Evolutionary conservation across 2,888 invertebrate genomes (phyloP), one percentile per base, ranked within the genome.

Genomic region (Phoenoteleia sp.): DNA sequence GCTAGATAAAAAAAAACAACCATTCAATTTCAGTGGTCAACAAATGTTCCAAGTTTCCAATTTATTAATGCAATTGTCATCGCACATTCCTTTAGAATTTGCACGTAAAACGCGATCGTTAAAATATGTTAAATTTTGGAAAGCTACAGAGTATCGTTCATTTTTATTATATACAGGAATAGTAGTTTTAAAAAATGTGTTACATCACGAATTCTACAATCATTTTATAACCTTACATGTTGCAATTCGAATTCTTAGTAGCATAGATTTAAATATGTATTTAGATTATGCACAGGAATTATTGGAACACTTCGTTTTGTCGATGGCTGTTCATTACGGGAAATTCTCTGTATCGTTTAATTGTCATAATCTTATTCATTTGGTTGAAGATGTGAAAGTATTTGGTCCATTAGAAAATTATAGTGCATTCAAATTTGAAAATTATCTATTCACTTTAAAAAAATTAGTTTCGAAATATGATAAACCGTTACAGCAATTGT

Each of bases 391-490:
- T 62, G 74, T 45, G 1, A 74, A 27, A 49, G 36, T 21, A 1
- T 49, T 60, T 36, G 60, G 74, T 9, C 7, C 15, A 3, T 36
- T 60, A 13, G 60, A 74, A 25, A 74, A 49, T 17, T 62, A 47
- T 23, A 62, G 62, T 47, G 62, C 74, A 6, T 74, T 74, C 36
- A 23, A 25, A 17, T 74, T 74, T 47, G 62, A 74, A 52, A 62
- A 49, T 52, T 74, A 62, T 15, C 21, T 60, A 29, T 60, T 60
- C 13, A 7, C 25, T 0, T 11, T 74, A 17, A 74, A 74, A 39
- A 60, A 74, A 13, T 52, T 47, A n/a, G 39, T 62, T 36, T 49
- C 21, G 39, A 62, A 56, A 19, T 60, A 39, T 19, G 62, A 74
- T 1, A 60, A 74, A 36, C 74, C 74, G 3, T 17, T 72, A 11